Conservation (phyloP, 2,113 vertebrate genomes). For the Sisor rabdophorus region DNA sequence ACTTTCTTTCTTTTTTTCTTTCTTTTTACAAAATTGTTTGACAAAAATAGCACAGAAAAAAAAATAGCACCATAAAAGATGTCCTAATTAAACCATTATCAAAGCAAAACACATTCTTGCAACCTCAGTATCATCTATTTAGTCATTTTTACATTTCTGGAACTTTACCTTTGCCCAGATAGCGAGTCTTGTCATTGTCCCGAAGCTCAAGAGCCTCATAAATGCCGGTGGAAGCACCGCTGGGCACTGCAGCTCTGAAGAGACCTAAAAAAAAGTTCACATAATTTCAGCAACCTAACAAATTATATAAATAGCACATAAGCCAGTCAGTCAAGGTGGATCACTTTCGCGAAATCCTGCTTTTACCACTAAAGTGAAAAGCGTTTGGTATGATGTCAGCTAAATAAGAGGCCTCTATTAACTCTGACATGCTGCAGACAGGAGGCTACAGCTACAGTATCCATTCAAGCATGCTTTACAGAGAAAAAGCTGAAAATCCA, state of each 20-base stretch:
- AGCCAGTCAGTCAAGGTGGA: background rate
- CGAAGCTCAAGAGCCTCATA: slow-evolving; percentile 96
- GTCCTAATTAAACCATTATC: no score
- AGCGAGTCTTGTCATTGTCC: slow-evolving; percentile 96
- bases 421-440: background rate
- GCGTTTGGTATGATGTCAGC: background rate
- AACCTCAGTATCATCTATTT: background rate
- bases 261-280: slow-evolving; percentile 68
- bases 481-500: background rate
- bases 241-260: slow-evolving; percentile 95
- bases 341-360: background rate
- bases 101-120: no score
- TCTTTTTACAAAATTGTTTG: no score
- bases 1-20: no score
- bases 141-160: background rate
- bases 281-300: background rate
- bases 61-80: no score
- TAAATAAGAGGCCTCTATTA: background rate
- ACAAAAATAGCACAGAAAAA: no score
- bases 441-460: background rate
- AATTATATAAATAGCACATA: background rate
- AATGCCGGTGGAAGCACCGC: slow-evolving; percentile 94
- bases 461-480: background rate
- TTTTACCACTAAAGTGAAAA: background rate
- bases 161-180: slow-evolving; percentile 87